Percentiles rank a stretch among this genome's conserved stretches.
These are phyloP conservation scores for Bombus sibiricus DNA, from an alignment of 1,140 invertebrate genomes.

Conservation along the genomic window DNA sequence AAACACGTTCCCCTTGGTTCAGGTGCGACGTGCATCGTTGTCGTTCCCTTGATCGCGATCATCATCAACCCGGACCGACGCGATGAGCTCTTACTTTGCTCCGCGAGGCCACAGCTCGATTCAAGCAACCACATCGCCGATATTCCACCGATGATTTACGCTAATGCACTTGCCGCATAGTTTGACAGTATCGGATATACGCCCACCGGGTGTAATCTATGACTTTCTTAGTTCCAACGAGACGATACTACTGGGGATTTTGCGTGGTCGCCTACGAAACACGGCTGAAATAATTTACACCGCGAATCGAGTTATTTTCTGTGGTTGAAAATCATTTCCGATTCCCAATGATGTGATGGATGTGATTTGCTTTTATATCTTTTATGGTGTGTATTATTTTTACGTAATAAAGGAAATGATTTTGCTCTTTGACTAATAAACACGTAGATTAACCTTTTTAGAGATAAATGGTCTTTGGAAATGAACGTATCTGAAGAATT, in stretches of 20 bases:
- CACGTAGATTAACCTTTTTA: too few species aligned
- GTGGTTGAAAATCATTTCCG: not conserved
- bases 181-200: slow-evolving; percentile 41
- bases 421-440: too few species aligned
- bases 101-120: not conserved
- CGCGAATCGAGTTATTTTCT: not conserved
- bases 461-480: too few species aligned
- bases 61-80: slow-evolving; percentile 1
- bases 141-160: slow-evolving; percentile 47
- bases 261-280: not conserved
- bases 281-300: not conserved
- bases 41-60: slow-evolving; percentile 4
- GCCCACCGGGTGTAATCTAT: slow-evolving; percentile 18
- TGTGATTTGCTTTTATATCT: too few species aligned
- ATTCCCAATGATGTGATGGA: not conserved
- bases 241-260: slow-evolving; percentile 1
- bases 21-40: slow-evolving; percentile 16
- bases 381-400: too few species aligned
- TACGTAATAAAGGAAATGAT: too few species aligned
- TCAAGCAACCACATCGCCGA: slow-evolving; percentile 2
- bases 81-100: not conserved
- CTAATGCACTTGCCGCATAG: slow-evolving; percentile 42
- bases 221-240: slow-evolving; percentile 19
- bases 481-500: too few species aligned
- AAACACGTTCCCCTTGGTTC: slow-evolving; percentile 23